phyloP scores from a whole-genome alignment of 2,113 vertebrate genomes.

The Azemiops feae region DNA sequence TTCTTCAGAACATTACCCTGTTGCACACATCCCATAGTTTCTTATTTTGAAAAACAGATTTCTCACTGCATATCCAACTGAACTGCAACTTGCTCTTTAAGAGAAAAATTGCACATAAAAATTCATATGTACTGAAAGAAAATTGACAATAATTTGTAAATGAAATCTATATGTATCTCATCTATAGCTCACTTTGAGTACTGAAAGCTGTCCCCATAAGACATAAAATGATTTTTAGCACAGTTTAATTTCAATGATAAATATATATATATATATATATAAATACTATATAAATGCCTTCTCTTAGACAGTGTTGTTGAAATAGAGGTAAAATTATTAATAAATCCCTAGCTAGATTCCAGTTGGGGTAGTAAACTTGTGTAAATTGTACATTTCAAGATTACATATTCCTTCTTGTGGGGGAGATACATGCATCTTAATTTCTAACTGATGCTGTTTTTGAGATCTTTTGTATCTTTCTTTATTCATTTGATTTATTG shows the following conservation, averaged over 20 bases:
- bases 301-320: slow-evolving; percentile 1
- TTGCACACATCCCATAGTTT: not conserved
- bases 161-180: slow-evolving; percentile 43
- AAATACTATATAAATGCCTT: slow-evolving; percentile 27
- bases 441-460: slow-evolving; percentile 2
- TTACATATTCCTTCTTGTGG: not conserved
- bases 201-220: slow-evolving; percentile 32
- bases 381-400: not conserved
- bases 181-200: slow-evolving; percentile 45
- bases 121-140: slow-evolving; percentile 23
- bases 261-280: slow-evolving; percentile 31
- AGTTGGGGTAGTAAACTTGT: slow-evolving; percentile 26
- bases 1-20: not conserved
- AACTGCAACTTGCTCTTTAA: slow-evolving; percentile 36
- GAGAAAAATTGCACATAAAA: slow-evolving; percentile 34
- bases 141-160: slow-evolving; percentile 40
- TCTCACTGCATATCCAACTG: slow-evolving; percentile 2
- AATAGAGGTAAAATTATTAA: not conserved
- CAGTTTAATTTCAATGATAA: slow-evolving; percentile 46
- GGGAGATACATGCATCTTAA: not conserved
- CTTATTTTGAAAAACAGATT: not conserved
- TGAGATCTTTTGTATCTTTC: not conserved
- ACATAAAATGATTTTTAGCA: slow-evolving; percentile 39
- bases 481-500: not conserved
- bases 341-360: slow-evolving; percentile 41